phyloP scores from a whole-genome alignment of 2,888 invertebrate genomes.

The Meandrusa payeni region DNA sequence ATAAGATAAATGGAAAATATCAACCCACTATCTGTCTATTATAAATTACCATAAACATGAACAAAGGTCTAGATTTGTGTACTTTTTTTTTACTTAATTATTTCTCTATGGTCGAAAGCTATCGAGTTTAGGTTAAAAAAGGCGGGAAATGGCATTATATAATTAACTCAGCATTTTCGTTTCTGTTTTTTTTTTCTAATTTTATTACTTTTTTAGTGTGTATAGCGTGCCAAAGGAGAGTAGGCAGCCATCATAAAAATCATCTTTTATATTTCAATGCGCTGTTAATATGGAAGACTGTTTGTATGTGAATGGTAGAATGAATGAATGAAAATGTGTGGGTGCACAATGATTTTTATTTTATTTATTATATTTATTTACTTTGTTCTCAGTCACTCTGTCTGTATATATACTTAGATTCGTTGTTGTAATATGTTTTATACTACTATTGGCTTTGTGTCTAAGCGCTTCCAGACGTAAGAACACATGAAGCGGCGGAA shows the following conservation, averaged over 20 bases:
- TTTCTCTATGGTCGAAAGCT: no score
- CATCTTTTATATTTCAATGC: conserved; percentile 10
- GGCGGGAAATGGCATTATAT: no score
- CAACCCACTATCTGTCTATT: no score
- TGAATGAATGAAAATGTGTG: conserved; percentile 24
- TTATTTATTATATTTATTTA: conserved; percentile 25
- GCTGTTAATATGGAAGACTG: conserved; percentile 17
- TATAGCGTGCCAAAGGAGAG: conserved; percentile 49
- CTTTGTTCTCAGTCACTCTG: conserved; percentile 18
- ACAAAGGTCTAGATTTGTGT: no score
- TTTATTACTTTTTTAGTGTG: conserved; percentile 37
- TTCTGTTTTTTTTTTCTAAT: conserved; percentile 31
- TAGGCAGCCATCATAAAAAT: conserved; percentile 29
- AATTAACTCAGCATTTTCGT: conserved; percentile 40
- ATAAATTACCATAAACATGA: no score
- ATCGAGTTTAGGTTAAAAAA: no score
- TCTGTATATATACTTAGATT: conserved; percentile 23
- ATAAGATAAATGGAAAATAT: no score
- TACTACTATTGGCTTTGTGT: conserved; percentile 20
- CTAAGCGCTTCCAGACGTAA: conserved; percentile 2
- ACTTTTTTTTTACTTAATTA: no score
- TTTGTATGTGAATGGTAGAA: conserved; percentile 5
- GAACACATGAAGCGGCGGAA: neutral
- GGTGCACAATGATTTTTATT: conserved; percentile 31
- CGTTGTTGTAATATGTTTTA: conserved; percentile 24